These are phyloP conservation scores for Phycodurus eques DNA, from an alignment of 2,113 vertebrate genomes.

Conservation along the genomic window DNA sequence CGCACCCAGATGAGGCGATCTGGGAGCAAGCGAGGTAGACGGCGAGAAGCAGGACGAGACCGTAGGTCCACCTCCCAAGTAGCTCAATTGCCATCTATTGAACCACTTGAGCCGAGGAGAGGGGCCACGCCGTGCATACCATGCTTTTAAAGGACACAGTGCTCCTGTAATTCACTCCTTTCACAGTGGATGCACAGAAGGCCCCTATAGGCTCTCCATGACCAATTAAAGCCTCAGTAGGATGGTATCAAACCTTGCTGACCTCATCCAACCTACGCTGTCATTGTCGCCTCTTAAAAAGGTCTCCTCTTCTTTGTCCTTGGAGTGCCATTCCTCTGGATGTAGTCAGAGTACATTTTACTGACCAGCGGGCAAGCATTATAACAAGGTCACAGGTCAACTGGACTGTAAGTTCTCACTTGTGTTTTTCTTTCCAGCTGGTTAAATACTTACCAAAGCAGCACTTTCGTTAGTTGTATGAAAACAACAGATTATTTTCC, in stretches of 20 bases:
- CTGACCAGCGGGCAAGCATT: slow-evolving; percentile 31
- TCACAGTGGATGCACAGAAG: slow-evolving; percentile 69
- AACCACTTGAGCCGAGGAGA: slow-evolving; percentile 62
- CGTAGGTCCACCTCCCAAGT: slow-evolving; percentile 61
- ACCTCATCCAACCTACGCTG: slow-evolving; percentile 63
- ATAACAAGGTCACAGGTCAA: slow-evolving; percentile 56
- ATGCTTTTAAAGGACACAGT: slow-evolving; percentile 56
- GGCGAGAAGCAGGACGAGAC: slow-evolving; percentile 36
- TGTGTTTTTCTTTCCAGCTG: slow-evolving; percentile 41
- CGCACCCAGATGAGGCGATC: slow-evolving; percentile 56
- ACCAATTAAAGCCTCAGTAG: slow-evolving; percentile 68
- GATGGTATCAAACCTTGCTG: slow-evolving; percentile 65
- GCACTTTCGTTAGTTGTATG: slow-evolving; percentile 25
- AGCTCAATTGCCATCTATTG: slow-evolving; percentile 59
- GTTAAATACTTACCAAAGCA: slow-evolving; percentile 23
- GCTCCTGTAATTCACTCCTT: slow-evolving; percentile 59
- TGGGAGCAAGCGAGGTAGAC: slow-evolving; percentile 40
- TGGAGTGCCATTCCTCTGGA: slow-evolving; percentile 44
- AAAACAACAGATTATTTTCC: slow-evolving; percentile 52
- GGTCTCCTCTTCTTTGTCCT: slow-evolving; percentile 51
- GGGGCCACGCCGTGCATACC: slow-evolving; percentile 61
- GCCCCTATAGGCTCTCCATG: slow-evolving; percentile 63
- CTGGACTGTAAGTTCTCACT: slow-evolving; percentile 31
- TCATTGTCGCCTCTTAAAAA: slow-evolving; percentile 65
- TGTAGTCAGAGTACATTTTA: slow-evolving; percentile 38